Evolutionary conservation across 37 sponge, comb jelly and placozoan genomes (phyloP).

Genomic region (Amphimedon queenslandica): DNA sequence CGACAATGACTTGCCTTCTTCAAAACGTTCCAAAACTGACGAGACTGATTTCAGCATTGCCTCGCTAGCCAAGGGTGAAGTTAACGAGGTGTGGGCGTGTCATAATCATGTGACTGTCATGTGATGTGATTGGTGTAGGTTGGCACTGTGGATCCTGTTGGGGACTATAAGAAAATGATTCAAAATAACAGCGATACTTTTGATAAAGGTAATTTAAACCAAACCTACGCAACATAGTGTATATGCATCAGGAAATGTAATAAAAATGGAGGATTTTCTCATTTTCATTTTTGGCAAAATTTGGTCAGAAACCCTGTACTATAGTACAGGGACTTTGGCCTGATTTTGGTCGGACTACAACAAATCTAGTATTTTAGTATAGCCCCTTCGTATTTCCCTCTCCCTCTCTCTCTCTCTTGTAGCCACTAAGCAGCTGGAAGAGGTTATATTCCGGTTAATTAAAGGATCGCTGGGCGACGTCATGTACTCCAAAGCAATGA

Average conservation of each 20-base stretch:
- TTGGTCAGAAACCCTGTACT: too few relatives aligned
- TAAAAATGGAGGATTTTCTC: too few relatives aligned
- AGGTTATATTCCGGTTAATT: slow-evolving; percentile 55
- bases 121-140: slow-evolving; percentile 21
- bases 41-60: slow-evolving; percentile 76
- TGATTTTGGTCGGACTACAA: neutral
- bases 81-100: slow-evolving; percentile 46
- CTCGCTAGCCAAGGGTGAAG: slow-evolving; percentile 63
- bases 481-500: slow-evolving; percentile 69
- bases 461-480: slow-evolving; percentile 79
- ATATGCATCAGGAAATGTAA: too few relatives aligned
- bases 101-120: neutral
- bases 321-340: too few relatives aligned
- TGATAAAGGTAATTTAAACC: slow-evolving; percentile 32
- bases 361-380: too few relatives aligned
- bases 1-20: slow-evolving; percentile 19
- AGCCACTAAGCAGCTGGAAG: slow-evolving; percentile 78
- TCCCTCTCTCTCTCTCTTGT: neutral
- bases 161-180: slow-evolving; percentile 57
- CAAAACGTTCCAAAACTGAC: slow-evolving; percentile 16
- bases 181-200: slow-evolving; percentile 31
- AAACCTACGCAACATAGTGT: too few relatives aligned
- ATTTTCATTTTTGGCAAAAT: too few relatives aligned
- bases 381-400: neutral
- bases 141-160: slow-evolving; percentile 85